These are phyloP conservation scores for Synanthedon tipuliformis DNA, from an alignment of 2,888 invertebrate species.

Conservation along the genomic window DNA sequence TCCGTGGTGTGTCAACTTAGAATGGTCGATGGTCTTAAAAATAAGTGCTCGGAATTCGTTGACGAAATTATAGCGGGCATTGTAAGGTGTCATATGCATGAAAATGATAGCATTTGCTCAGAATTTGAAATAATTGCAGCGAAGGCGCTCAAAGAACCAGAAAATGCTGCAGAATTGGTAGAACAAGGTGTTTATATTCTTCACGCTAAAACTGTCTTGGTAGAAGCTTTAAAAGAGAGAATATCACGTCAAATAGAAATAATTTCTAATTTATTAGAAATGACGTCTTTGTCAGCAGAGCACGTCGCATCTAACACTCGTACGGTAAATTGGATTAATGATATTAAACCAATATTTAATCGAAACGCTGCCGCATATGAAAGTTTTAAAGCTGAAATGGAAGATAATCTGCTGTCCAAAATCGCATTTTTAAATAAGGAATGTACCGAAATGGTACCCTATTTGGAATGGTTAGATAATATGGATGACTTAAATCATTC, in stretches of 20 bases:
- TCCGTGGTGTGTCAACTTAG: constrained; percentile 73
- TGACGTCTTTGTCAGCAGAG: constrained; percentile 78
- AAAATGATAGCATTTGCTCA: constrained; percentile 76
- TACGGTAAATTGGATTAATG: constrained; percentile 85
- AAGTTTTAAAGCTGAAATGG: constrained; percentile 84
- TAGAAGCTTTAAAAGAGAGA: constrained; percentile 76
- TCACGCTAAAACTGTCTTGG: constrained; percentile 78
- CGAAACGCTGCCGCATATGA: constrained; percentile 84
- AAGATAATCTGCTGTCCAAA: constrained; percentile 79
- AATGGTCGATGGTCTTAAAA: constrained; percentile 73
- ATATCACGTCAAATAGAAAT: constrained; percentile 76
- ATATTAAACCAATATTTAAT: constrained; percentile 85
- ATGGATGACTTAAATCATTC: constrained; percentile 86
- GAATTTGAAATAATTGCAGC: constrained; percentile 79
- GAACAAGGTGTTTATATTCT: constrained; percentile 85
- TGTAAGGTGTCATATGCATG: constrained; percentile 72
- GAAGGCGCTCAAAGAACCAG: constrained; percentile 78
- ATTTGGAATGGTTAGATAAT: constrained; percentile 81
- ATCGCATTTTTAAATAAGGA: constrained; percentile 78
- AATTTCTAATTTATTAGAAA: constrained; percentile 79
- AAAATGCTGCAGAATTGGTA: constrained; percentile 83
- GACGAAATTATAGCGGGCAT: constrained; percentile 73
- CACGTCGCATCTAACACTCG: constrained; percentile 85
- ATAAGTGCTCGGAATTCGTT: constrained; percentile 69
- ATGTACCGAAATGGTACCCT: constrained; percentile 78